phyloP scores from a whole-genome alignment of 2,888 invertebrate species.

The Neoascia interrupta region DNA sequence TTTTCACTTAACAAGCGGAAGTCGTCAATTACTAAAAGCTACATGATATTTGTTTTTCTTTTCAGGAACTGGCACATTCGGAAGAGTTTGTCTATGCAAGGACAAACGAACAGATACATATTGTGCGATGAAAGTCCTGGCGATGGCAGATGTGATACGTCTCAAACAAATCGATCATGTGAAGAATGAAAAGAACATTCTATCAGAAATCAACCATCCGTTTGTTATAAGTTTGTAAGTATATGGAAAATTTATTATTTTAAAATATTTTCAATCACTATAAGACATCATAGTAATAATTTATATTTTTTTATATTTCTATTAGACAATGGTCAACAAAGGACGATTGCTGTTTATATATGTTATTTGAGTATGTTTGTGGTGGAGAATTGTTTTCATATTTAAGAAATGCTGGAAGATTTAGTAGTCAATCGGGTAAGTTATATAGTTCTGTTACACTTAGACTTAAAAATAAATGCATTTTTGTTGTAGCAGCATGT shows the following conservation, averaged over 20 bases:
- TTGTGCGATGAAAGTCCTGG: constrained; percentile 96
- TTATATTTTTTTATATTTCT: constrained; percentile 4
- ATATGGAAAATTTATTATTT: constrained; percentile 7
- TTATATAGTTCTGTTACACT: too few species aligned
- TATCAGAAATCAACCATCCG: constrained; percentile 94
- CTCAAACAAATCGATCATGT: constrained; percentile 98
- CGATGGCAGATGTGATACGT: constrained; percentile 95
- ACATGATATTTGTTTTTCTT: constrained; percentile 32
- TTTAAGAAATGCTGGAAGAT: constrained; percentile 93
- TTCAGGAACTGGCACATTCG: constrained; percentile 97
- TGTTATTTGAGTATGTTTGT: constrained; percentile 98
- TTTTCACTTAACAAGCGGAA: constrained; percentile 9
- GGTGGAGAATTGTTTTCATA: constrained; percentile 99
- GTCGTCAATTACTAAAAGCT: not conserved
- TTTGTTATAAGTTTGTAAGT: constrained; percentile 97
- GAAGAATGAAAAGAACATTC: constrained; percentile 96
- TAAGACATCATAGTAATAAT: not conserved
- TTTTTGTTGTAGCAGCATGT: too few species aligned
- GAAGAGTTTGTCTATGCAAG: constrained; percentile 93
- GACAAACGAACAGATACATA: constrained; percentile 90
- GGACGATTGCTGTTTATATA: constrained; percentile 94
- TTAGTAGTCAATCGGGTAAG: constrained; percentile 89
- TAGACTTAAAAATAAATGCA: too few species aligned
- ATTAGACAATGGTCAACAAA: constrained; percentile 93
- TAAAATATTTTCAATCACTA: not conserved